Evolutionary conservation across 2,797 vertebrate species (phyloP).

Genomic region (Ficedula albicollis): DNA sequence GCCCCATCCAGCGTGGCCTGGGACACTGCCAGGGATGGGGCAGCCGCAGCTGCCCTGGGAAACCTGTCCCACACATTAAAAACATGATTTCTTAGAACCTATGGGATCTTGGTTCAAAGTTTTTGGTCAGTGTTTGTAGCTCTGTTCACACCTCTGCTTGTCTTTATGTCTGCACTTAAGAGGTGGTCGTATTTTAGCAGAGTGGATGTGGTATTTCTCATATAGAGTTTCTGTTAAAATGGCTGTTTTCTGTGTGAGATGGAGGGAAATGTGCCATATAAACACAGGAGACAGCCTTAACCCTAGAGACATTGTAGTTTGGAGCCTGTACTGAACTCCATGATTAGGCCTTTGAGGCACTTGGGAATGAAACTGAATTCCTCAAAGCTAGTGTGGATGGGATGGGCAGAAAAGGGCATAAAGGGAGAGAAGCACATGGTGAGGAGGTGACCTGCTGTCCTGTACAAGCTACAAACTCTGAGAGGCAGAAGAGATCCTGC

Average conservation of each 20-base stretch:
- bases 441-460: background rate
- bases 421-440: background rate
- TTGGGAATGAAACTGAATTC: background rate
- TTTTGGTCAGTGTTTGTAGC: background rate
- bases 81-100: background rate
- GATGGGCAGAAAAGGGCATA: background rate
- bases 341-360: background rate
- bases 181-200: background rate
- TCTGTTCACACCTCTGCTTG: background rate
- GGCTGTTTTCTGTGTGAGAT: background rate
- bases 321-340: background rate
- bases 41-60: background rate
- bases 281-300: background rate
- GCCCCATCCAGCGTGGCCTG: background rate
- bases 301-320: background rate
- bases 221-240: background rate
- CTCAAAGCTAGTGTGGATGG: background rate
- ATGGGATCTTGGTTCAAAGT: background rate
- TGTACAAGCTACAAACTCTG: background rate
- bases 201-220: background rate
- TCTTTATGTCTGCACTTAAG: background rate
- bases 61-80: background rate
- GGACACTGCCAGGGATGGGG: background rate
- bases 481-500: background rate
- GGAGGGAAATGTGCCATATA: background rate